These are phyloP conservation scores for Rattus norvegicus DNA, from an alignment of 2,113 vertebrate genomes.

Conservation along the genomic window DNA sequence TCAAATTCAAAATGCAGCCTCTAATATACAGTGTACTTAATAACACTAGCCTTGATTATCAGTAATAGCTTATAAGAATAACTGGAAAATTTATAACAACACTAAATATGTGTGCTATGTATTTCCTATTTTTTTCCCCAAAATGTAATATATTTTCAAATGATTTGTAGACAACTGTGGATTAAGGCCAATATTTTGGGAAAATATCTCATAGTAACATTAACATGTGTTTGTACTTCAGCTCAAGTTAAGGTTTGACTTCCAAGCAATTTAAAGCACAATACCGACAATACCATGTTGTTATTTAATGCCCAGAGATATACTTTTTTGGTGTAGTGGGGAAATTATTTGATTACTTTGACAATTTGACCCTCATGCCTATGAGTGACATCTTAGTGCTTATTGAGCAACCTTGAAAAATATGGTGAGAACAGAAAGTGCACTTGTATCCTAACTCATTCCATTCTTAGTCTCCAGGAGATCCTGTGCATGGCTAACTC, in stretches of 20 bases:
- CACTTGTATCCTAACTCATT: background rate
- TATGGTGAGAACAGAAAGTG: background rate
- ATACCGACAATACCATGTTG: background rate
- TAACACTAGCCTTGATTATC: background rate
- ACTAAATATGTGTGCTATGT: background rate
- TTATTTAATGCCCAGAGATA: background rate
- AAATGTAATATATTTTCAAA: constrained; percentile 34
- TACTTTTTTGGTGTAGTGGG: background rate
- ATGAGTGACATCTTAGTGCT: background rate
- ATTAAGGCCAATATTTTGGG: constrained; percentile 49
- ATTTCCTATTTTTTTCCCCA: background rate
- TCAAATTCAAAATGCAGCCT: background rate
- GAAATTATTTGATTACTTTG: constrained; percentile 39
- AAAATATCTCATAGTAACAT: constrained; percentile 22
- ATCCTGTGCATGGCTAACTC: background rate
- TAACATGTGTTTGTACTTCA: constrained; percentile 31
- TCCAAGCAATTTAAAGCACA: constrained; percentile 23
- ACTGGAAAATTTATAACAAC: background rate
- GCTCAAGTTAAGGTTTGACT: background rate
- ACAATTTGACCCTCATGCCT: background rate
- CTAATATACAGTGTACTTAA: constrained; percentile 34
- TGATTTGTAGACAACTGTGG: background rate
- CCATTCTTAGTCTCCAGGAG: background rate
- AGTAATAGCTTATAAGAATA: constrained; percentile 13
- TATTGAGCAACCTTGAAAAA: background rate